phyloP scores from a whole-genome alignment of 2,888 invertebrate genomes.

The Ophonus ardosiacus region DNA sequence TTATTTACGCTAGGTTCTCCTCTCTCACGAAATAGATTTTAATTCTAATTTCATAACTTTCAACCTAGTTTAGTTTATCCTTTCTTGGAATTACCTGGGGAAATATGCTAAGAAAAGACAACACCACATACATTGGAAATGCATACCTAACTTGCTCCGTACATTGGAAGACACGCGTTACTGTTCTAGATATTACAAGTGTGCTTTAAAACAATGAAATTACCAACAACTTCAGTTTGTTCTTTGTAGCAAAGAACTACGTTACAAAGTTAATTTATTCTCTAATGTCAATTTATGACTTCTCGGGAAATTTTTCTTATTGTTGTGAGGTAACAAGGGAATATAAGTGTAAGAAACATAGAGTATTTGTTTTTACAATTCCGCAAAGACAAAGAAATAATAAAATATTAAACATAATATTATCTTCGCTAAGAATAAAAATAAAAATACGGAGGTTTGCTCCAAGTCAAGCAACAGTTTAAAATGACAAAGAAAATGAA shows the following conservation, averaged over 20 bases:
- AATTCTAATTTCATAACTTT: slow-evolving; percentile 30
- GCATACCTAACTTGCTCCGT: background rate
- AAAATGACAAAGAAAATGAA: too few relatives aligned
- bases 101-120: background rate
- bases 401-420: background rate
- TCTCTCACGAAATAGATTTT: slow-evolving; percentile 2
- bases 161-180: background rate
- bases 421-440: background rate
- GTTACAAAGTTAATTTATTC: background rate
- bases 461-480: too few relatives aligned
- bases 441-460: background rate
- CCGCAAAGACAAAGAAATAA: background rate
- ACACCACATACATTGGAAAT: slow-evolving; percentile 9
- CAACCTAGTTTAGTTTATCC: background rate
- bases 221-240: background rate
- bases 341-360: background rate
- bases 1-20: background rate
- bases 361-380: background rate
- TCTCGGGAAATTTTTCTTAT: background rate
- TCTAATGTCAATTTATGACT: background rate
- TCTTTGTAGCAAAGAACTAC: background rate
- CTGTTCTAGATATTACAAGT: background rate
- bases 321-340: background rate
- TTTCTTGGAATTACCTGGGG: slow-evolving; percentile 4
- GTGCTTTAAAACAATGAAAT: slow-evolving; percentile 16